Conservation (phyloP, 1,140 invertebrate genomes). For the Drosophila burlai region DNA sequence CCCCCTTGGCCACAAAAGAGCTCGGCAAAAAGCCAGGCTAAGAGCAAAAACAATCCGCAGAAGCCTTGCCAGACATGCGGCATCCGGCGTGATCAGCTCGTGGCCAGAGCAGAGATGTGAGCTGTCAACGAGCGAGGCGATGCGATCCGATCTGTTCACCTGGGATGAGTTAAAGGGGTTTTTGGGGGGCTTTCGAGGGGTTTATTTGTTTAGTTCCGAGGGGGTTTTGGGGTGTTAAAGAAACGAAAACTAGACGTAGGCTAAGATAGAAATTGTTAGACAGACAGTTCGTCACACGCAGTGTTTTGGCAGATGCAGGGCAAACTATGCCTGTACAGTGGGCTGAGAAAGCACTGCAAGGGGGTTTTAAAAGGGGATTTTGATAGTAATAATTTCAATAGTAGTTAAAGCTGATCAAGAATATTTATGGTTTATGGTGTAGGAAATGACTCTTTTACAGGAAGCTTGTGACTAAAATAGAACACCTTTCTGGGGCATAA, state of each 20-base stretch:
- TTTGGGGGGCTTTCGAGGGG: not conserved
- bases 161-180: not conserved
- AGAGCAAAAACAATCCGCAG: conserved; percentile 46
- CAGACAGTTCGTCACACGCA: conserved; percentile 40
- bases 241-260: conserved; percentile 5
- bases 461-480: too few relatives aligned
- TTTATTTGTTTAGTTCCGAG: not conserved
- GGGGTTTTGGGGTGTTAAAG: not conserved
- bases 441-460: too few relatives aligned
- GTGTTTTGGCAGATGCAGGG: not conserved
- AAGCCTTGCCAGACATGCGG: conserved; percentile 62
- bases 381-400: too few relatives aligned
- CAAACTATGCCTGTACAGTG: conserved; percentile 12
- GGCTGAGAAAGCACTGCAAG: not conserved
- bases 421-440: too few relatives aligned
- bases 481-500: too few relatives aligned
- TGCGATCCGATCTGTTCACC: conserved; percentile 5
- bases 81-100: conserved; percentile 63
- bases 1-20: conserved; percentile 26
- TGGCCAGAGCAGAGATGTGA: conserved; percentile 51
- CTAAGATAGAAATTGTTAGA: conserved; percentile 11
- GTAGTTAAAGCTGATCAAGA: too few relatives aligned
- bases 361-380: too few relatives aligned
- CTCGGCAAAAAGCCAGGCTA: conserved; percentile 35
- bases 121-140: conserved; percentile 38